Evolutionary conservation across 2,113 vertebrate species (phyloP), one percentile per base, ranked within the genome.

Genomic region (Grantiella picta): DNA sequence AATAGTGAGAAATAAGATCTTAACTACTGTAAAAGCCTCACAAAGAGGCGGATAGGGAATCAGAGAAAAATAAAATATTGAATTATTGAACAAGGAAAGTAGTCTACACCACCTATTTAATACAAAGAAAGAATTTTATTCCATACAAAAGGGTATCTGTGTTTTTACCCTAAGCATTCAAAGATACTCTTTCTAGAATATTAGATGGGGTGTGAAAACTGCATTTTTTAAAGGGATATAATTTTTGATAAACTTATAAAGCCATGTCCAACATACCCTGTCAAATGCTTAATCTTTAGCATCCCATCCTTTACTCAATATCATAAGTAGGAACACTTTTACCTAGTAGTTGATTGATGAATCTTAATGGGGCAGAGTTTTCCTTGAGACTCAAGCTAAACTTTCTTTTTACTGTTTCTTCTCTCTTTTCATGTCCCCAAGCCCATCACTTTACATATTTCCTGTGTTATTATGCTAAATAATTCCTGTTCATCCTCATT

Each of bases 401-500:
- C 45, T 93, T 88, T 64, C 11, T 93, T 80, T 85, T 71, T 52
- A 64, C 52, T 63, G 1, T 84, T 91, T 91, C 15, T 33, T 83
- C 61, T 84, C 59, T 45, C 28, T 89, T 57, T 87, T 92, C 10
- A 4, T 86, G 70, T 81, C 54, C 75, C 76, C 33, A 92, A 82
- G 63, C 25, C 54, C 71, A 83, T 83, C 31, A 45, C 28, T 94
- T 82, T 65, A 80, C 21, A 15, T 90, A 86, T 83, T 86, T 89
- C 42, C 60, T 50, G 15, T 90, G 65, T 94, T 83, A 77, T 49
- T 95, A 83, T 42, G 59, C 50, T 92, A 91, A 95, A 77, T 72
- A 90, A 89, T 92, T 90, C 63, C 54, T 72, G 19, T 86, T 92
- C 82, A 77, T 77, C 50, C 68, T 92, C 54, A 61, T 90, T 90